Evolutionary conservation across 2,113 vertebrate genomes (phyloP).

Genomic region (Urocolius indicus): DNA sequence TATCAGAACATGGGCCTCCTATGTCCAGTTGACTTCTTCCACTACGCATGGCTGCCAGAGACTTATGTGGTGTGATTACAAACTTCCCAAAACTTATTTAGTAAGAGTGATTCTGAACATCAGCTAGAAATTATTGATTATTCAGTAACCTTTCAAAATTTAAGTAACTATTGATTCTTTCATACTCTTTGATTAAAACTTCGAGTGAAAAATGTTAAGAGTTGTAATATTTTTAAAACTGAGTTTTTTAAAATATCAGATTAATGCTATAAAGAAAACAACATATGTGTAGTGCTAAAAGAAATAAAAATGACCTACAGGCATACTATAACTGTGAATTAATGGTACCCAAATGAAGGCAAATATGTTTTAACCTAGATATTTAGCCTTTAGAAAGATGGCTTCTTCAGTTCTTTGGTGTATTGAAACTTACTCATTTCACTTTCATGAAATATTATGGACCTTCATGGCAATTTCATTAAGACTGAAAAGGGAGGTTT

Average conservation of each 20-base stretch:
- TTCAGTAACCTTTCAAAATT: slow-evolving; percentile 1
- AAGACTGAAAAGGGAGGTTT: not conserved
- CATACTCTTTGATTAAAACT: not conserved
- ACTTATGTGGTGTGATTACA: not conserved
- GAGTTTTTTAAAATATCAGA: not conserved
- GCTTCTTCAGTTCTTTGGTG: not conserved
- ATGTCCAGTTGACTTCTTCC: not conserved
- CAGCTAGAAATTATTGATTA: slow-evolving; percentile 19
- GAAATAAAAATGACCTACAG: not conserved
- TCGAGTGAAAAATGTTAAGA: slow-evolving; percentile 1
- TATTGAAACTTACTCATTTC: not conserved
- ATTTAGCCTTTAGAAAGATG: not conserved
- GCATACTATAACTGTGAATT: not conserved
- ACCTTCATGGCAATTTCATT: not conserved
- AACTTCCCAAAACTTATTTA: not conserved
- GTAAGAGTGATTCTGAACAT: not conserved
- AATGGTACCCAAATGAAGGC: not conserved
- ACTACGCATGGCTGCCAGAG: not conserved
- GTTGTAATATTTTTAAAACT: not conserved
- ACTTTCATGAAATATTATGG: not conserved
- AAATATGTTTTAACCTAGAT: not conserved
- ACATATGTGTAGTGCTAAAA: not conserved
- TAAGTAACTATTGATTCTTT: slow-evolving; percentile 22
- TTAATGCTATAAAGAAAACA: not conserved
- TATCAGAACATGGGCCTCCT: not conserved